Base-by-base conservation (phyloP, 2,888 invertebrate species). In the Thera obeliscata region DNA sequence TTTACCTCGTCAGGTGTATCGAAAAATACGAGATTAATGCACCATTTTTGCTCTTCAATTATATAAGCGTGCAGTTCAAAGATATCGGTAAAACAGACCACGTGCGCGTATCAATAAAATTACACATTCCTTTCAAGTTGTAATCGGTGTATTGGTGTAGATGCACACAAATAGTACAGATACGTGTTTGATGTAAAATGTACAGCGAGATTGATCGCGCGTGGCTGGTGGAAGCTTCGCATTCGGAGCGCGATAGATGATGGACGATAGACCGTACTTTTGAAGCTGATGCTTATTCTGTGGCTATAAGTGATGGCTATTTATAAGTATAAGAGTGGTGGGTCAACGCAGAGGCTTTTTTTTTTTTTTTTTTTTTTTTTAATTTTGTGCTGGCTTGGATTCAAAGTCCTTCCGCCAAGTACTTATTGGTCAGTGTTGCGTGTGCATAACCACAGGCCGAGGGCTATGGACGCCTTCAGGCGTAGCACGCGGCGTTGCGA, bases 381-480 rank as follows among this genome's bases (percentile, higher is more conserved):
- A n/a, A n/a, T n/a, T n/a, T n/a, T n/a, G n/a, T n/a, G n/a, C n/a
- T n/a, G n/a, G n/a, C n/a, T n/a, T n/a, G n/a, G n/a, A n/a, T n/a
- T n/a, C n/a, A n/a, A n/a, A n/a, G n/a, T n/a, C n/a, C n/a, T n/a
- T n/a, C n/a, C n/a, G n/a, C n/a, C n/a, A n/a, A n/a, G n/a, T n/a
- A n/a, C n/a, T n/a, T n/a, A n/a, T n/a, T 79, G 83, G 80, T 69
- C 87, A 89, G 67, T 84, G 89, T 90, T 89, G 91, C 92, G 92
- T 87, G 83, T 81, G 82, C 80, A 66, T 82, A 83, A 80, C 77
- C 85, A 82, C 78, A 74, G 78, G 66, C 77, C 71, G 54, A 70
- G 60, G 65, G 65, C 52, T 52, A 66, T 65, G 52, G 74, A 67
- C 66, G 79, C 86, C 81, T 74, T 88, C 83, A 85, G 81, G 87